phyloP scores from a whole-genome alignment of 2,888 invertebrate species.

The Dysmachus trigonus region DNA sequence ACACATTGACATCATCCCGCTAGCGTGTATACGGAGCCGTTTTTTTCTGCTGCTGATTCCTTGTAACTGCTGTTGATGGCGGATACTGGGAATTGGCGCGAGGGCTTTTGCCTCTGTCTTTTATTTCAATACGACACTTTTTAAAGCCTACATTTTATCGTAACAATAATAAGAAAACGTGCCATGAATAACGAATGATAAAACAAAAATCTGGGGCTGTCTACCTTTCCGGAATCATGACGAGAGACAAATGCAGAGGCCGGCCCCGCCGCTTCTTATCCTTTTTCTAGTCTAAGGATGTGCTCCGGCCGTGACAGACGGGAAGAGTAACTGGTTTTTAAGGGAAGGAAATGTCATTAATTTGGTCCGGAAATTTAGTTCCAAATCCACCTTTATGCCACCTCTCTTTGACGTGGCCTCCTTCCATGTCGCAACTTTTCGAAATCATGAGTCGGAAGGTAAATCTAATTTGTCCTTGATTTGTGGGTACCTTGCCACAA shows the following conservation, averaged over 20 bases:
- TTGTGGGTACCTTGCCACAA: conserved; percentile 18
- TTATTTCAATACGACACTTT: conserved; percentile 51
- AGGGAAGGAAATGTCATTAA: conserved; percentile 29
- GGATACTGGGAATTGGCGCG: conserved; percentile 15
- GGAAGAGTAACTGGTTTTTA: conserved; percentile 25
- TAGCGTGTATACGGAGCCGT: neutral
- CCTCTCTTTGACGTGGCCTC: conserved; percentile 7
- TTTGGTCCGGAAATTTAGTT: conserved; percentile 38
- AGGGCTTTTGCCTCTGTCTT: conserved; percentile 36
- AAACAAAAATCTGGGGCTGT: conserved; percentile 47
- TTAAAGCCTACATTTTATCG: conserved; percentile 50
- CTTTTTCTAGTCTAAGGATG: conserved; percentile 26
- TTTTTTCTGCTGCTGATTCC: conserved; percentile 33
- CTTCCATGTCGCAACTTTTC: conserved; percentile 13
- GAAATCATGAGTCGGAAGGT: conserved; percentile 42
- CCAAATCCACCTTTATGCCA: conserved; percentile 4
- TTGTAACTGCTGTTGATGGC: conserved; percentile 40
- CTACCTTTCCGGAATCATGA: conserved; percentile 47
- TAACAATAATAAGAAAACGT: conserved; percentile 51
- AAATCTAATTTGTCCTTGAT: conserved; percentile 33
- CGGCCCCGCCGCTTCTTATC: conserved; percentile 13
- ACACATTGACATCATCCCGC: conserved; percentile 9
- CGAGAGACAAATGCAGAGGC: conserved; percentile 46
- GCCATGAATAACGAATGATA: conserved; percentile 46
- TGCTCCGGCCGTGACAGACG: conserved; percentile 11